A percentile compares a stretch with the other conserved stretches of the same genome.
Evolutionary conservation across 1,140 invertebrate species (phyloP).

Genomic region (Drosophila melanica): DNA sequence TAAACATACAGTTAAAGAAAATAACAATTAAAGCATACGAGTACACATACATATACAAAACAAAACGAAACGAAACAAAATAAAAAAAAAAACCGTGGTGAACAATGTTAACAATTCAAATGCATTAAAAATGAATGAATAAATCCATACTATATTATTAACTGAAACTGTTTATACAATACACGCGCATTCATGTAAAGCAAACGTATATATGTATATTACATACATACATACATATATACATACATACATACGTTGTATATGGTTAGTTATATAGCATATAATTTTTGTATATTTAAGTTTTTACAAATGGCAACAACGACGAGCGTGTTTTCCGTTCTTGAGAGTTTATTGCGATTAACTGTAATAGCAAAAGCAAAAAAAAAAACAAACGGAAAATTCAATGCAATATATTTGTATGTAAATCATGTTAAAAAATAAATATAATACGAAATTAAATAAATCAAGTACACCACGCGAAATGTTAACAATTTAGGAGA

Average conservation of each 20-base stretch:
- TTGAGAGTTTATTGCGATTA: conserved; percentile 60
- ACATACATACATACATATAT: conserved; percentile 48
- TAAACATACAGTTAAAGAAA: conserved; percentile 31
- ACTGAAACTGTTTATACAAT: conserved; percentile 70
- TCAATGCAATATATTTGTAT: conserved; percentile 60
- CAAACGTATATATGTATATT: conserved; percentile 38
- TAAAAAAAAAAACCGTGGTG: conserved; percentile 54
- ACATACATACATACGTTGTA: conserved; percentile 34
- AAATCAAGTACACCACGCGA: conserved; percentile 36
- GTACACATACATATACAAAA: conserved; percentile 53
- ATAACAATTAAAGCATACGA: conserved; percentile 36
- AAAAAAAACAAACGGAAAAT: conserved; percentile 57
- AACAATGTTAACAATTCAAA: conserved; percentile 81
- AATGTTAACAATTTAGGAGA: conserved; percentile 36
- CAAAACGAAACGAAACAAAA: neutral
- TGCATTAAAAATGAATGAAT: conserved; percentile 69
- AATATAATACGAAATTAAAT: conserved; percentile 6
- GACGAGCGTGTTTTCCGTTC: conserved; percentile 43
- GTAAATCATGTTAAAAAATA: conserved; percentile 37
- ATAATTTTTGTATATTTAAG: conserved; percentile 77
- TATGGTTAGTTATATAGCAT: conserved; percentile 73
- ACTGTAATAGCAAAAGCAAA: conserved; percentile 24
- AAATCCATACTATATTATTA: conserved; percentile 52
- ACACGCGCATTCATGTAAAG: conserved; percentile 43
- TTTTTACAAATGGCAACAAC: conserved; percentile 68